Evolutionary conservation across 2,888 invertebrate genomes (phyloP), one percentile per base, ranked within the genome.

Genomic region (Polydrusus cervinus): DNA sequence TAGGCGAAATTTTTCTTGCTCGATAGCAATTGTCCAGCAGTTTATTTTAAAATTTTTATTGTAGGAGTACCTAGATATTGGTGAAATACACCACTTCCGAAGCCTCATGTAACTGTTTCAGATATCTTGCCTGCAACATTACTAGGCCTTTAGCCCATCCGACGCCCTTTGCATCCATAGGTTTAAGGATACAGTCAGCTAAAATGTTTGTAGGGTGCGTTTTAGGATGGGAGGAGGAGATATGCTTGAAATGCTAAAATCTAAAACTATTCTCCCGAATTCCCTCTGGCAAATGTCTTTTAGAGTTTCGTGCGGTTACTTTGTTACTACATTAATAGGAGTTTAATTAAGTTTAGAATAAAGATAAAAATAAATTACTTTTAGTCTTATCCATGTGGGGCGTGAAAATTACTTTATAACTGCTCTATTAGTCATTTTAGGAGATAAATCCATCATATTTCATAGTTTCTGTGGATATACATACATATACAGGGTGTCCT

Each of bases 121-220:
- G 5, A 5, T 3, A 40, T 13, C 62, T 8, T 51, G 72, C 72
- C 72, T 40, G 9, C 16, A 57, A 51, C 55, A 7, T 18, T 8
- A 25, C 30, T n/a, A 38, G 47, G 53, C 65, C 68, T 49, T 68
- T 55, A n/a, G 6, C 30, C 61, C 30, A 71, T 78, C 73, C 76
- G 74, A 64, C 76, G 77, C 82, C 82, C 83, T 82, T 84, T 82
- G 83, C 83, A 83, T 84, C 83, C 83, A 84, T 83, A 83, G 84
- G 84, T 85, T 79, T 83, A 73, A 82, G 85, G 85, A 84, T 85
- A 85, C 85, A 85, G 85, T 84, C 84, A 85, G 84, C 85, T 79
- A 70, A 80, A 80, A 79, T 78, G 79, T 77, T 80, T 82, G 81
- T 79, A 80, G 80, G 78, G 75, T 77, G 75, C 72, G 66, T 80